These are phyloP conservation scores for Bradynema listronoti DNA, from an alignment of 1,140 invertebrate genomes.

Conservation along the genomic window DNA sequence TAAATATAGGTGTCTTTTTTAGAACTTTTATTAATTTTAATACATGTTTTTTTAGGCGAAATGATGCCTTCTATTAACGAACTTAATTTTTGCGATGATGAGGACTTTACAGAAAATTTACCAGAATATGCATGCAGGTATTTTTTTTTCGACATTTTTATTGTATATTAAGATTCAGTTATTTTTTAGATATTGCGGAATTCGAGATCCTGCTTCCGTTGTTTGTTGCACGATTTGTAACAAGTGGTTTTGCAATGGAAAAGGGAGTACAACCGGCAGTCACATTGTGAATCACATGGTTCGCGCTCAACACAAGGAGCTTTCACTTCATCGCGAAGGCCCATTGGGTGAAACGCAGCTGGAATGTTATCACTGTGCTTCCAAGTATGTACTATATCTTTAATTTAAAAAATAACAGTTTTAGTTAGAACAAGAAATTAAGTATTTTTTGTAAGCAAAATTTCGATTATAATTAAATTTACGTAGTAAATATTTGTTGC, in stretches of 20 bases:
- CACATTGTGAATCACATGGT: slow-evolving; percentile 98
- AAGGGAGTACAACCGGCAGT: slow-evolving; percentile 92
- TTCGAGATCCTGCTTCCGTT: slow-evolving; percentile 92
- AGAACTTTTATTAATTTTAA: no score
- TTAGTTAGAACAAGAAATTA: no score
- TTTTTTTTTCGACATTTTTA: neutral
- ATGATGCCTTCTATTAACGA: no score
- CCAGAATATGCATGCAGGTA: slow-evolving; percentile 54
- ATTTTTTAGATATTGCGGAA: slow-evolving; percentile 75
- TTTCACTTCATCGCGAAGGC: slow-evolving; percentile 91
- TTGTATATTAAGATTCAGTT: neutral
- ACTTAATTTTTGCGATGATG: slow-evolving; percentile 37
- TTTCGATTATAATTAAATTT: no score
- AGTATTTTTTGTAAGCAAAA: no score
- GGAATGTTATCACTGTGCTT: slow-evolving; percentile 97
- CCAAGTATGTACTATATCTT: slow-evolving; percentile 62
- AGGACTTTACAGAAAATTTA: slow-evolving; percentile 33
- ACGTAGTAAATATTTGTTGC: no score
- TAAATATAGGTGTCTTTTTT: no score
- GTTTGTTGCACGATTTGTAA: slow-evolving; percentile 96
- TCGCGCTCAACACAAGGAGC: slow-evolving; percentile 94
- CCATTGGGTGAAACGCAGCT: slow-evolving; percentile 86
- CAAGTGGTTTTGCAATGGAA: slow-evolving; percentile 99
- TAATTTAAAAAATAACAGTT: neutral
- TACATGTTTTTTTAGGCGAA: slow-evolving; percentile 1